phyloP scores from a whole-genome alignment of 2,113 vertebrate species.

The Pyxicephalus adspersus region DNA sequence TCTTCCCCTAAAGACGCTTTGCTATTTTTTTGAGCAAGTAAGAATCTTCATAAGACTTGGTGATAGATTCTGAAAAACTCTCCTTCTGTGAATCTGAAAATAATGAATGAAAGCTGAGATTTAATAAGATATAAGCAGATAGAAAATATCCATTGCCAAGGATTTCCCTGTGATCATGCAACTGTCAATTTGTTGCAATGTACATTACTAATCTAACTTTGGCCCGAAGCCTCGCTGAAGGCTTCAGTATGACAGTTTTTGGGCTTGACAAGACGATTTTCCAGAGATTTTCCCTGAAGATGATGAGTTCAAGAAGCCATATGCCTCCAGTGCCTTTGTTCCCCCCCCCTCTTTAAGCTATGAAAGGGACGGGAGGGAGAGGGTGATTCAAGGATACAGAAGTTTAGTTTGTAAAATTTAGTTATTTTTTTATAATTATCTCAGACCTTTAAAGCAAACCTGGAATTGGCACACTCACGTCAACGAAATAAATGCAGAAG shows the following conservation, averaged over 20 bases:
- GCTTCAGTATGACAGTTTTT: constrained; percentile 28
- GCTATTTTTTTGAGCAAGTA: neutral
- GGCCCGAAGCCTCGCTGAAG: constrained; percentile 12
- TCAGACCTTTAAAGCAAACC: neutral
- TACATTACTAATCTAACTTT: constrained; percentile 29
- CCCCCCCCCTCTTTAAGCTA: neutral
- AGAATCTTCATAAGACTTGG: constrained; percentile 11
- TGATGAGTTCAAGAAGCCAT: constrained; percentile 8
- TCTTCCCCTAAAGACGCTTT: neutral
- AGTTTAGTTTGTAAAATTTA: neutral
- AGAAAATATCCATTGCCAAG: constrained; percentile 8
- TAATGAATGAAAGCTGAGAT: constrained; percentile 49
- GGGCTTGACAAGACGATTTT: constrained; percentile 41
- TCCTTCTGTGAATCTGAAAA: constrained; percentile 15
- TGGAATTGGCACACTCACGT: no score
- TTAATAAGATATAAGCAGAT: constrained; percentile 28
- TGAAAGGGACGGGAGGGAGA: constrained; percentile 4
- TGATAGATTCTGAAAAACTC: constrained; percentile 39
- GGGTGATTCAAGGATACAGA: constrained; percentile 46
- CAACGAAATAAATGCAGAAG: no score
- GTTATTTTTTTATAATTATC: neutral
- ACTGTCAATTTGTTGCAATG: constrained; percentile 49
- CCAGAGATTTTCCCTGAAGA: constrained; percentile 24
- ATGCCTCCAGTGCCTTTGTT: constrained; percentile 2
- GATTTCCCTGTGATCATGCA: constrained; percentile 40